phyloP scores from a whole-genome alignment of 2,888 invertebrate genomes.

The Ichneumoninae sp. region DNA sequence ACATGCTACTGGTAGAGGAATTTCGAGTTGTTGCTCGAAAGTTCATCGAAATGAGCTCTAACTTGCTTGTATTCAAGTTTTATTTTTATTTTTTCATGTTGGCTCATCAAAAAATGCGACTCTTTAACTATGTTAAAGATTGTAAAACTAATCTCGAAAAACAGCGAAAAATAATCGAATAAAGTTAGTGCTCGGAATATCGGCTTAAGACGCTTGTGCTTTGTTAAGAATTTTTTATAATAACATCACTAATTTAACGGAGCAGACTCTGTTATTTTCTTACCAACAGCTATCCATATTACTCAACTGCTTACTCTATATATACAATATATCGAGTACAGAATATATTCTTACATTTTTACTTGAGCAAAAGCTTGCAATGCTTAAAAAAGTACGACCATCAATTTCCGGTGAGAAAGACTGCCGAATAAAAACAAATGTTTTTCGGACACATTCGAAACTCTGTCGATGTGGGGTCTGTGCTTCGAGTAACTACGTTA shows the following conservation, averaged over 20 bases:
- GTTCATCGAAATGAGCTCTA: neutral
- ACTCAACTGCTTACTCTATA: conserved; percentile 33
- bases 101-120: neutral
- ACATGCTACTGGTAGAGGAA: conserved; percentile 24
- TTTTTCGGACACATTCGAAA: neutral
- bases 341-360: conserved; percentile 59
- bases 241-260: conserved; percentile 33
- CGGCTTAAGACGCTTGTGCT: conserved; percentile 14
- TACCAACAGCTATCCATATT: conserved; percentile 30
- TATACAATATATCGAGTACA: conserved; percentile 32
- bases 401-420: neutral
- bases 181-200: neutral
- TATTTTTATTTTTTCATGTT: too few relatives aligned
- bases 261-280: conserved; percentile 14
- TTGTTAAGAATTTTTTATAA: conserved; percentile 49
- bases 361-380: conserved; percentile 71
- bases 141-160: neutral
- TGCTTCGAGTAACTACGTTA: neutral
- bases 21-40: conserved; percentile 8
- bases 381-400: conserved; percentile 25
- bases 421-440: neutral
- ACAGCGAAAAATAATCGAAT: conserved; percentile 1
- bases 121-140: neutral
- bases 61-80: neutral
- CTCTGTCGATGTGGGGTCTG: neutral